Evolutionary conservation across 2,888 invertebrate genomes (phyloP), one percentile per base, ranked within the genome.

Genomic region (Pristionchus japonicus): DNA sequence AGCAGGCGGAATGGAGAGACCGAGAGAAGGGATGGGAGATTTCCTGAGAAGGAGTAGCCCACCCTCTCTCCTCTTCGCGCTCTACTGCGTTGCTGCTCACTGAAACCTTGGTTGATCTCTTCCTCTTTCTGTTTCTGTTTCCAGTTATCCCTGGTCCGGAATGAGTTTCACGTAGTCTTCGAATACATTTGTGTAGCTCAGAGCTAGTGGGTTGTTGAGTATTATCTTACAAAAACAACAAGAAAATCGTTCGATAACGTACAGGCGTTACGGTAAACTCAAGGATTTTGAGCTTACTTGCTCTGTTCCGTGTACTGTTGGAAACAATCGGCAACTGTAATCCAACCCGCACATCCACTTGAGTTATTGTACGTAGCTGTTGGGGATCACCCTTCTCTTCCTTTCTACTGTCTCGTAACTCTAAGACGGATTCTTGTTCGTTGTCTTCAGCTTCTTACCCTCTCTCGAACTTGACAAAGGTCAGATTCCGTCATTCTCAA

Each of bases 41-140:
- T 43, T 80, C 80, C 80, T 43, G 77, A 77, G 77, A 31, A 43
- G 43, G 80, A 80, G 80, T 40, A 31, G 80, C 47, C n/a, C 47
- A 31, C 27, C 64, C 64, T 13, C n/a, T n/a, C 34, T 27, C 64
- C 27, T 34, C 23, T 37, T 23, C 57, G n/a, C 57, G 57, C 57
- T 57, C 57, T 57, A 3, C 9, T n/a, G 57, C 57, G 61, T 61
- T 61, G 27, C 23, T n/a, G 61, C 7, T 23, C 27, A n/a, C 61
- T 61, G 17, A 70, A 15, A 37, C 70, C 31, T 70, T 20, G 37
- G 7, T 13, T 70, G 70, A 70, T 70, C 70, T 23, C 31, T 27
- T 70, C 37, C 23, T 37, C 31, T 9, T 70, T 27, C 4, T 13
- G 3, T 9, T 17, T 34, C 4, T 67, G 27, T 27, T 67, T 17